Base-by-base conservation (phyloP, 2,113 vertebrate genomes). In the Naja naja region DNA sequence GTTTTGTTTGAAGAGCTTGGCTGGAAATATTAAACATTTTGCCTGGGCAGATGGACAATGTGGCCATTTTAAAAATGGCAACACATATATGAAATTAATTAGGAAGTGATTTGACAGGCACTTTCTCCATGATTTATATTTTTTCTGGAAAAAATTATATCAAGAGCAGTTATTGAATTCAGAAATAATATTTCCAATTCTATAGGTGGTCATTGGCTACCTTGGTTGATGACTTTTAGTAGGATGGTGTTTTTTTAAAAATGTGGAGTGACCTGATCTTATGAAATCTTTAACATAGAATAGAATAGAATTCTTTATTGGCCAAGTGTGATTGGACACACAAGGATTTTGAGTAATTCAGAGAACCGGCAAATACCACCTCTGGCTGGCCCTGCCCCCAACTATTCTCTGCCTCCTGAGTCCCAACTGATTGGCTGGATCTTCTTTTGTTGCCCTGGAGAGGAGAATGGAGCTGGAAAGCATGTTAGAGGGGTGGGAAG, bases 41-140 rank as follows among this genome's bases (percentile, higher is more conserved):
- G 97, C 93, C 89, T 88, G 91, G 95, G 95, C 97, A 98, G 98
- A 97, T 98, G 97, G 97, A 97, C 93, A 92, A 94, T 92, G 93
- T 97, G 96, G 95, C 95, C 97, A 97, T 97, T 98, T 98, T 96
- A 95, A 96, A 97, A 96, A 96, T 74, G 95, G 94, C 89, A 98
- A 97, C 96, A 97, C 97, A 97, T 97, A 96, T 91, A 97, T 96
- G 97, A 96, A 97, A 97, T 97, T 97, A 97, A 98, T 97, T 97
- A 96, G 91, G 94, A 96, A 95, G 91, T 94, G 91, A 96, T 96
- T 95, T 97, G 97, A 97, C 97, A 97, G 96, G 95, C 88, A 93
- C 92, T 95, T 96, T 39, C 95, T 95, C 43, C 93, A 91, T 87
- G 95, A 45, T 1, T 96, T 96, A 96, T 90, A 96, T 97, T 95